Evolutionary conservation across 2,888 invertebrate species (phyloP).

Genomic region (Sinopyrophorus schimmeli): DNA sequence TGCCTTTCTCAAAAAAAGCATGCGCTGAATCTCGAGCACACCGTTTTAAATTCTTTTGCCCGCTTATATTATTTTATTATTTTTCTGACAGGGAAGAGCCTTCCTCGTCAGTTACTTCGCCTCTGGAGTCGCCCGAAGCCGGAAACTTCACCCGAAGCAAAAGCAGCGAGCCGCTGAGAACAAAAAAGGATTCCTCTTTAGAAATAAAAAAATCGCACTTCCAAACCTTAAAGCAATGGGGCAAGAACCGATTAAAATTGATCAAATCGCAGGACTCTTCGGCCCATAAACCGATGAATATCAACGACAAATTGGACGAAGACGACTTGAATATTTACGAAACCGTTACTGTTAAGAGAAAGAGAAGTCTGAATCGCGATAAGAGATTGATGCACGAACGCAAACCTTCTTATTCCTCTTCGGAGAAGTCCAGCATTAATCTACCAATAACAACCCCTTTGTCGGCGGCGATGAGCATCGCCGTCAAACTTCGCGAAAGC

Average conservation of each 20-base stretch:
- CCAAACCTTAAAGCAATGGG: slow-evolving; percentile 84
- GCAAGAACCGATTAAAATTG: slow-evolving; percentile 74
- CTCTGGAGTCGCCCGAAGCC: slow-evolving; percentile 60
- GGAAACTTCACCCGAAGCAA: slow-evolving; percentile 67
- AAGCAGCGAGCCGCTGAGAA: slow-evolving; percentile 74
- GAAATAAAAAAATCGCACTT: slow-evolving; percentile 72
- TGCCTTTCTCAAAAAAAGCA: too few species aligned
- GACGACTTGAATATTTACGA: slow-evolving; percentile 69
- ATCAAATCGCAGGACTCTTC: slow-evolving; percentile 63
- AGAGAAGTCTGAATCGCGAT: slow-evolving; percentile 64
- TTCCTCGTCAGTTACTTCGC: slow-evolving; percentile 42
- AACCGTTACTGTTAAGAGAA: slow-evolving; percentile 66
- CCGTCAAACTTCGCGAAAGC: slow-evolving; percentile 77
- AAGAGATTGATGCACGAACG: slow-evolving; percentile 72
- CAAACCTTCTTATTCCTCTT: slow-evolving; percentile 73
- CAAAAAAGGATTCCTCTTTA: slow-evolving; percentile 64
- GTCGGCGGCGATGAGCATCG: slow-evolving; percentile 62
- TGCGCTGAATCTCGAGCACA: too few species aligned
- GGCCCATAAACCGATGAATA: too few species aligned
- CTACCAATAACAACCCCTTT: slow-evolving; percentile 60
- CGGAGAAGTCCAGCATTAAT: slow-evolving; percentile 68
- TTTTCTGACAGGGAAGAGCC: slow-evolving; percentile 48
- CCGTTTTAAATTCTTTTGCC: background rate
- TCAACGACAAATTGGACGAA: slow-evolving; percentile 65
- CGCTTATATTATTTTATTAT: slow-evolving; percentile 1